Evolutionary conservation across 1,140 invertebrate genomes (phyloP), one percentile per base, ranked within the genome.

Genomic region (Drosophila equinoxialis): DNA sequence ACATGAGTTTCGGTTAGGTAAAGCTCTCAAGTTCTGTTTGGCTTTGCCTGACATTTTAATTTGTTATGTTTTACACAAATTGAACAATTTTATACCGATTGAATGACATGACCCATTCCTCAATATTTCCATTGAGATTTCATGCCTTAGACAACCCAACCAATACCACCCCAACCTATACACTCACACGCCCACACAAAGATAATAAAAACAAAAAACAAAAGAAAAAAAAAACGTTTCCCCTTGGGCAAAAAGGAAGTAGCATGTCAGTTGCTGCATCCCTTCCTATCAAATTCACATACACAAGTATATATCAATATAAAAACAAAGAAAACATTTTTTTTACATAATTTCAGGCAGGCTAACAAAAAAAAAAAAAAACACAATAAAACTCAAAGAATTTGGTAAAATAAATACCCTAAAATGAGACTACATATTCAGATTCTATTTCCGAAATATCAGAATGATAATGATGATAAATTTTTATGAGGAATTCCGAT

Each of bases 291-390:
- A 74, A 65, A 70, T 62, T 42, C 59, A 33, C 37, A 39, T 11
- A 37, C 2, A 37, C 6, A 37, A 1, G 8, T 37, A 37, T 37
- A 37, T 65, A 79, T 70, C 74, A 68, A 81, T 63, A 68, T 23
- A 65, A 65, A 84, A 86, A 85, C 77, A 85, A 85, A 78, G 62
- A 57, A 67, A 57, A 41, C 77, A 71, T 81, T 85, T 78, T 78
- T 74, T 72, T 48, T 67, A 74, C 77, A 84, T 81, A 74, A 84
- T 85, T 84, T 84, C 37, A 74, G 5, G 30, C 3, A 30, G 26
- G 26, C 26, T 30, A 30, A 30, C 5, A 26, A 26, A 26, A 5
- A 30, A 2, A 37, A 26, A 26, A 26, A 5, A 30, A 2, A 37
- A 37, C 10, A 37, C 0, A 37, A 26, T 26, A 26, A 26, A 26